Percentiles rank a stretch among this genome's conserved stretches.
Conservation (phyloP, 2,797 vertebrate species). For the Bryconaethiops microstoma region DNA sequence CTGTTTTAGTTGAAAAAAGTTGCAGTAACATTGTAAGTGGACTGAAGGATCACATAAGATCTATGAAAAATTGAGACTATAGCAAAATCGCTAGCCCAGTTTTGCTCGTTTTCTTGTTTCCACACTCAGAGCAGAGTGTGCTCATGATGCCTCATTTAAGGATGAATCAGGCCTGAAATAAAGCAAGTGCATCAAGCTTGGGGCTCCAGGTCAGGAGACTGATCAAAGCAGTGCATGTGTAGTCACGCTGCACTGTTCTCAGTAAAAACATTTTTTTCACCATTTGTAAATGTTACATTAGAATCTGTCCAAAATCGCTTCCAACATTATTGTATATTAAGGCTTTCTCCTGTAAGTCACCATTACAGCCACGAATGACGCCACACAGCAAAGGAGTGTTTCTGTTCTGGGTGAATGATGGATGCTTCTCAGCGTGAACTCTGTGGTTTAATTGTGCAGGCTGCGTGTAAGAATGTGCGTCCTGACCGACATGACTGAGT, state of each 20-base stretch:
- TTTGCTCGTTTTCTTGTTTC: too few species aligned
- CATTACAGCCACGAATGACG: not conserved
- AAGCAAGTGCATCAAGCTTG: not conserved
- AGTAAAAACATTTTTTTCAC: too few species aligned
- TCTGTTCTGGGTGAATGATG: slow-evolving; percentile 20
- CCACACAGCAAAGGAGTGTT: not conserved
- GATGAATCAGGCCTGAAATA: not conserved
- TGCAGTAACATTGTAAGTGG: too few species aligned
- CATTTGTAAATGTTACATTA: too few species aligned
- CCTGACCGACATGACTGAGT: slow-evolving; percentile 21
- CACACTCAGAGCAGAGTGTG: not conserved
- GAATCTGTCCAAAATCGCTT: not conserved
- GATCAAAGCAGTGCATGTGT: not conserved
- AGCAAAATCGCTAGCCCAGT: too few species aligned
- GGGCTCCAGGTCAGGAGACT: not conserved
- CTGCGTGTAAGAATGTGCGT: slow-evolving; percentile 18
- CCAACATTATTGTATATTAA: not conserved
- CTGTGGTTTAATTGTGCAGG: not conserved
- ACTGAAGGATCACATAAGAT: too few species aligned
- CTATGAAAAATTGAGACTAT: too few species aligned
- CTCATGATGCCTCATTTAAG: not conserved
- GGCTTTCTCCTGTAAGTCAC: not conserved
- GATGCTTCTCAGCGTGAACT: slow-evolving; percentile 10
- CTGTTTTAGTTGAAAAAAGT: too few species aligned
- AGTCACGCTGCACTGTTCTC: not conserved